phyloP scores from a whole-genome alignment of 2,888 invertebrate species.

The Melolontha melolontha region DNA sequence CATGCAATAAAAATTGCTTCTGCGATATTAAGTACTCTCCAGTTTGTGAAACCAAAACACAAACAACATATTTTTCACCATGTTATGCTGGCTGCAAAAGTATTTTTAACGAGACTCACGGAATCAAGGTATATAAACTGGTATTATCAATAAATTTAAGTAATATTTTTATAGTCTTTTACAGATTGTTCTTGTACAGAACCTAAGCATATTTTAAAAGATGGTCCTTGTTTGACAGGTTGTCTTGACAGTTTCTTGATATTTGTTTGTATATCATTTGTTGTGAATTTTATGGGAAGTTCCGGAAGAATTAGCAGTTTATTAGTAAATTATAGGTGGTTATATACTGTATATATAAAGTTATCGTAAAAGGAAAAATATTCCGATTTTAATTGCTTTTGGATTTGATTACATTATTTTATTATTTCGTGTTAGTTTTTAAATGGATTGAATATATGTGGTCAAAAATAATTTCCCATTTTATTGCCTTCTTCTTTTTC shows the following conservation, averaged over 20 bases:
- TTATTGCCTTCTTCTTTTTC: no score
- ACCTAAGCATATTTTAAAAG: constrained; percentile 52
- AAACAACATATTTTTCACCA: constrained; percentile 76
- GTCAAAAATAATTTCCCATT: no score
- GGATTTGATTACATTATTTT: no score
- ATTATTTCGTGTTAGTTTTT: no score
- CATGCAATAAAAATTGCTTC: constrained; percentile 72
- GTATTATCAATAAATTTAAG: constrained; percentile 21
- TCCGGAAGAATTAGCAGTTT: constrained; percentile 77
- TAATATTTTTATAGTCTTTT: constrained; percentile 43
- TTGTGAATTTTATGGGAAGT: constrained; percentile 72
- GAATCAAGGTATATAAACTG: constrained; percentile 44
- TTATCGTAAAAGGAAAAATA: no score
- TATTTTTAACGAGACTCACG: constrained; percentile 47
- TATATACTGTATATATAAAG: not conserved
- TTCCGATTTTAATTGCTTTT: no score
- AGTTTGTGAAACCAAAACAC: constrained; percentile 71
- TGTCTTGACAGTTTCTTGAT: constrained; percentile 62
- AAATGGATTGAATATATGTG: no score
- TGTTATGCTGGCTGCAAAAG: constrained; percentile 78
- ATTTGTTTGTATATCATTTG: constrained; percentile 67
- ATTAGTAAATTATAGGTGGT: constrained; percentile 72
- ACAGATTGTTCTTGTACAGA: constrained; percentile 44
- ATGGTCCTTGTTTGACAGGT: constrained; percentile 61
- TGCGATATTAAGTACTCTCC: constrained; percentile 75